Evolutionary conservation across 2,113 vertebrate genomes (phyloP).

Genomic region (Burhinus oedicnemus): DNA sequence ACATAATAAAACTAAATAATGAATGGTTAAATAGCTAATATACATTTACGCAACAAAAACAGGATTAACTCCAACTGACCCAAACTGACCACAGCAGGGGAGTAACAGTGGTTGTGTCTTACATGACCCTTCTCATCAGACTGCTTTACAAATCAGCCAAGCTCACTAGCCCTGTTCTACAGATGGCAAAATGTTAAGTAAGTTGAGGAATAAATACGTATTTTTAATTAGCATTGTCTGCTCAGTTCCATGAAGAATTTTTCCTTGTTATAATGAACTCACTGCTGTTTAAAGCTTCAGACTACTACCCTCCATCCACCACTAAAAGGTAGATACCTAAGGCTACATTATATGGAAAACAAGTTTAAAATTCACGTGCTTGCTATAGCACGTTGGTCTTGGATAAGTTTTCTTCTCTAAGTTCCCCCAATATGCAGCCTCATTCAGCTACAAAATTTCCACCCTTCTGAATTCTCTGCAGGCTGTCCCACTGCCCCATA

Average conservation of each 20-base stretch:
- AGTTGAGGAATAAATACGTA: background rate
- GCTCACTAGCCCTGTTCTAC: background rate
- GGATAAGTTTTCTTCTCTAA: background rate
- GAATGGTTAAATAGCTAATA: background rate
- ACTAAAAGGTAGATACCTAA: background rate
- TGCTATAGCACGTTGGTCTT: background rate
- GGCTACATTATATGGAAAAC: rapidly evolving
- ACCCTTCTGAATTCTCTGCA: background rate
- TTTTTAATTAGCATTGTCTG: background rate
- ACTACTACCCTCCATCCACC: background rate
- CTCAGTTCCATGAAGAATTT: background rate
- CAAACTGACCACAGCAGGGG: background rate
- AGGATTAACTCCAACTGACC: background rate
- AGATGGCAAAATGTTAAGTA: rapidly evolving
- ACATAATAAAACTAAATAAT: background rate
- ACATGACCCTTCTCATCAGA: background rate
- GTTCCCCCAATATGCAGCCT: background rate
- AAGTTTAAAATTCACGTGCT: background rate
- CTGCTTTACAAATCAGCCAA: background rate
- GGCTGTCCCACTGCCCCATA: background rate
- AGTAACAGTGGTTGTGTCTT: background rate
- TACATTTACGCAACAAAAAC: background rate
- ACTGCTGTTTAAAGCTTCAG: background rate
- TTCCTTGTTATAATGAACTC: background rate
- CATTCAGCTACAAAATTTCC: background rate